These are phyloP conservation scores for Asarcornis scutulata DNA, from an alignment of 2,113 vertebrate species.

Conservation along the genomic window DNA sequence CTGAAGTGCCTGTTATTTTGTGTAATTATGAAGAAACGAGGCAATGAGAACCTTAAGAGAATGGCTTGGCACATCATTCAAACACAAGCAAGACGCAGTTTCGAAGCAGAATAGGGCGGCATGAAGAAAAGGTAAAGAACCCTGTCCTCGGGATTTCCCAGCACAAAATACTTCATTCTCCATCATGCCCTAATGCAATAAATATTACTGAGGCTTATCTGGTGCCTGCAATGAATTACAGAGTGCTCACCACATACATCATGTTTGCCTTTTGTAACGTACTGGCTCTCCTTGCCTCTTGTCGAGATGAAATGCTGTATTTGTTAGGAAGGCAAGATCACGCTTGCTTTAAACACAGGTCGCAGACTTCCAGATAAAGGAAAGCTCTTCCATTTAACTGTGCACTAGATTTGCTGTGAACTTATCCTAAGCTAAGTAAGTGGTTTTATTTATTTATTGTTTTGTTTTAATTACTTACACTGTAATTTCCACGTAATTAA, in stretches of 20 bases:
- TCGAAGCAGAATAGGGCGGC: neutral
- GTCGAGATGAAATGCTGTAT: neutral
- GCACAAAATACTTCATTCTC: neutral
- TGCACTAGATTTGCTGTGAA: neutral
- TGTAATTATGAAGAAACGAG: neutral
- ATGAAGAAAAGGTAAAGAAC: neutral
- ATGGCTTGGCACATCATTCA: neutral
- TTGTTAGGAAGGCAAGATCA: neutral
- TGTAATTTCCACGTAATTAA: neutral
- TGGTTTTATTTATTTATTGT: neutral
- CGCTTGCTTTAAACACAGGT: neutral
- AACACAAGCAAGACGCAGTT: rapidly evolving
- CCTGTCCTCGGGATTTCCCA: neutral
- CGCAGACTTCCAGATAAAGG: neutral
- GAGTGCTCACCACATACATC: neutral
- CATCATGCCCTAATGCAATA: neutral
- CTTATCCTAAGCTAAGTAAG: neutral
- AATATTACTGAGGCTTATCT: neutral
- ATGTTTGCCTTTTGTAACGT: neutral
- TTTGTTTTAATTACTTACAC: neutral
- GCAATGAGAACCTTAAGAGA: neutral
- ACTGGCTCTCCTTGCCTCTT: neutral
- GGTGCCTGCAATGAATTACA: neutral
- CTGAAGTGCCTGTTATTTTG: neutral
- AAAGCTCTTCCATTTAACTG: neutral